Evolutionary conservation across 2,797 vertebrate genomes (phyloP), one percentile per base, ranked within the genome.

Genomic region (Oreochromis mossambicus): DNA sequence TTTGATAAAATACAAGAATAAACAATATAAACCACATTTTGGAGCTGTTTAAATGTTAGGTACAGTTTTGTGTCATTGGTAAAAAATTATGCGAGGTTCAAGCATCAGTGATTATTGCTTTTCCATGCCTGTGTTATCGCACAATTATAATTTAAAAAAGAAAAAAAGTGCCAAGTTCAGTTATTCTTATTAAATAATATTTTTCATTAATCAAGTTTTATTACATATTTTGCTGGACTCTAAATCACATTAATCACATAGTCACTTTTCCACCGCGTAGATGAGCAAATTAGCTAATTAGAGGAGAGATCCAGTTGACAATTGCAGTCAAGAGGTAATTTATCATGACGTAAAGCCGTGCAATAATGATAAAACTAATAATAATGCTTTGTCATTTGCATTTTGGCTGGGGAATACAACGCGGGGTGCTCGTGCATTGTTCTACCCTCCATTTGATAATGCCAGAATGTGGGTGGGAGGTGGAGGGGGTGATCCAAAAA

Each of bases 371-470:
- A 80, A 52, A 84, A 83, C 19, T 54, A 86, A 78, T 81, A 32
- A 66, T 52, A 9, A 10, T 80, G 43, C 66, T 87, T 91, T 87
- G 80, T 83, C 77, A 86, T 90, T 90, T 91, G 70, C 66, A 85
- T 92, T 90, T 87, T 3, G 29, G 51, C 75, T 86, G 50, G 50
- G 84, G 76, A 87, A 13, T 75, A 43, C 86, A 91, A 81, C 29
- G 54, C 54, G 51, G 88, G 89, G 86, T 19, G 14, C 81, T 89
- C 85, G 50, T 58, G 89, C 89, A 76, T 41, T 79, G 77, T 87
- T 86, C 86, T 86, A 85, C 86, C 87, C 83, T 84, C 88, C 86
- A 77, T 86, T 73, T 85, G 76, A 83, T 92, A 89, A 93, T 94
- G 91, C 89, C 89, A 93, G 63, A 79, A 54, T 11, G 86, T 94